Conservation (phyloP, 1,140 invertebrate genomes). For the Pseudomyrmex sp. region DNA sequence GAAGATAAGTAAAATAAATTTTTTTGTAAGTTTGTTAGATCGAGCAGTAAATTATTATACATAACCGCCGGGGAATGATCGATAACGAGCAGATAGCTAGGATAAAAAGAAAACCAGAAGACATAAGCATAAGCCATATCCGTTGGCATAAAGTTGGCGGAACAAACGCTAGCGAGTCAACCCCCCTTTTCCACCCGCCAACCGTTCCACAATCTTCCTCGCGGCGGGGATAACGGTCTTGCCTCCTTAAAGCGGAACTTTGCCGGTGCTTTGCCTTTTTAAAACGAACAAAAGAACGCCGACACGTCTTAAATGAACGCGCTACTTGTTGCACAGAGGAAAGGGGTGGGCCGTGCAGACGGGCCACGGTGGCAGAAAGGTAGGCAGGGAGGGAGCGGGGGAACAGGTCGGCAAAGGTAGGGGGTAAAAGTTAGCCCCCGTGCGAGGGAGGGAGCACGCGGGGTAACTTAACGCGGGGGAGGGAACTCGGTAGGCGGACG, state of each 20-base stretch:
- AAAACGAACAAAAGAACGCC: conserved; percentile 85
- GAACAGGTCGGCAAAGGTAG: conserved; percentile 54
- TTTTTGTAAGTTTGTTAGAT: neutral
- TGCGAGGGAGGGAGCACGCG: conserved; percentile 62
- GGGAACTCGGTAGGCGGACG: conserved; percentile 55
- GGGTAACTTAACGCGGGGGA: conserved; percentile 63
- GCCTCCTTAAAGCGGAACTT: conserved; percentile 80
- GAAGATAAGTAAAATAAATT: neutral
- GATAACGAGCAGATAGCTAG: conserved; percentile 49
- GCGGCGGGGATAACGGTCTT: conserved; percentile 48
- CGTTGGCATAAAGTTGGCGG: conserved; percentile 40
- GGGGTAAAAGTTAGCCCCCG: conserved; percentile 69
- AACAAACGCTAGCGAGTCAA: conserved; percentile 38
- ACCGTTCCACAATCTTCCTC: conserved; percentile 35
- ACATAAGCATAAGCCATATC: conserved; percentile 44
- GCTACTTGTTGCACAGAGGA: conserved; percentile 85
- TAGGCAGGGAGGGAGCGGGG: conserved; percentile 11
- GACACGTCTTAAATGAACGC: conserved; percentile 86
- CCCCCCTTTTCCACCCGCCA: conserved; percentile 12
- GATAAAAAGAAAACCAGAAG: conserved; percentile 28
- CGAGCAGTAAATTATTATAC: neutral
- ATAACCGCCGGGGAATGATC: conserved; percentile 8
- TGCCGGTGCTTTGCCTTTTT: conserved; percentile 78
- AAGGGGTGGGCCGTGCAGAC: conserved; percentile 70
- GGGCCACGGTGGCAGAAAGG: conserved; percentile 60